phyloP scores from a whole-genome alignment of 2,888 invertebrate genomes.

The Ectropis crepuscularia region DNA sequence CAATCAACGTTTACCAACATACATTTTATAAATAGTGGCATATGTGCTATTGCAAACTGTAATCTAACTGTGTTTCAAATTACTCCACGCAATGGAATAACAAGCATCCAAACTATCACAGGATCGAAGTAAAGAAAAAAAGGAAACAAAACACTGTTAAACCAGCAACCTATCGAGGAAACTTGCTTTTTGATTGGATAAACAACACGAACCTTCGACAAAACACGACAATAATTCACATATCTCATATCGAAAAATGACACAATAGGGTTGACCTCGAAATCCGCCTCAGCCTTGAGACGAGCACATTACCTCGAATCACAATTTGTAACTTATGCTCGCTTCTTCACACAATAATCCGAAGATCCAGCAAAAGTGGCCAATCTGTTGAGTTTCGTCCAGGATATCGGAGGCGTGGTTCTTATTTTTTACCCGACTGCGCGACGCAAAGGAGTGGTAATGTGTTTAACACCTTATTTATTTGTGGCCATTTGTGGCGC shows the following conservation, averaged over 20 bases:
- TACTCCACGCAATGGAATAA: too few species aligned
- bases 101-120: too few species aligned
- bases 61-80: too few species aligned
- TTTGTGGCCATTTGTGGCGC: too few species aligned
- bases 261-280: constrained; percentile 30
- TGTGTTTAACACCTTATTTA: too few species aligned
- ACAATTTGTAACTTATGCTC: constrained; percentile 46
- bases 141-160: too few species aligned
- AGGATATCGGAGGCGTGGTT: constrained; percentile 56
- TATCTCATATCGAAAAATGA: constrained; percentile 27
- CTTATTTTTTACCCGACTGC: too few species aligned
- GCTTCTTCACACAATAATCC: constrained; percentile 58
- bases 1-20: too few species aligned
- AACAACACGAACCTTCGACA: background rate
- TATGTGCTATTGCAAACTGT: too few species aligned
- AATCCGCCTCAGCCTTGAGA: constrained; percentile 18
- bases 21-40: too few species aligned
- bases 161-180: background rate
- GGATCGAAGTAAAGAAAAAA: too few species aligned
- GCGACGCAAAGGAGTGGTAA: too few species aligned
- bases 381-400: constrained; percentile 69
- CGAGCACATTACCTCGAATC: constrained; percentile 37
- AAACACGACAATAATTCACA: constrained; percentile 24
- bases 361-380: constrained; percentile 59
- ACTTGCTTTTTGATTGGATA: constrained; percentile 10